Evolutionary conservation across 1,140 invertebrate species (phyloP), one percentile per base, ranked within the genome.

Genomic region (Plutomurus gul): DNA sequence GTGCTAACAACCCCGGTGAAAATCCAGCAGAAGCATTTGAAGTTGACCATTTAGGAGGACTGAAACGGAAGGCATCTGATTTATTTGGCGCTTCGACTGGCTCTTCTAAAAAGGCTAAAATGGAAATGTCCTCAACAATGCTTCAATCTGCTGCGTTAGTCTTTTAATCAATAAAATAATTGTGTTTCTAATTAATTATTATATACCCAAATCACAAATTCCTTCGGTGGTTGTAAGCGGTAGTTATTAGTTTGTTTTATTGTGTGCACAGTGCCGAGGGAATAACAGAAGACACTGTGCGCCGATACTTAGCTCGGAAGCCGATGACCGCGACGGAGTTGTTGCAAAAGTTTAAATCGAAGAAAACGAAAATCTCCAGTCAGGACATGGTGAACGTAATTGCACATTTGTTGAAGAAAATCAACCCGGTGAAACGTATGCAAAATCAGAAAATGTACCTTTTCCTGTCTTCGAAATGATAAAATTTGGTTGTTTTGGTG

Each of bases 251-350:
- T 3, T 5, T 18, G 18, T 49, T 20, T 4, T 27, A 30, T 56
- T 56, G 25, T 16, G 11, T 8, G 18, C n/a, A n/a, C 18, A 65
- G 56, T 85, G 92, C 94, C 84, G 95, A 94, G 83, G 95, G 95
- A 22, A 95, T 97, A 16, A 95, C 94, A 3, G 96, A 99, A 87
- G 96, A 98, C 83, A 93, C 95, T 1, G 95, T 99, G 4, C 88
- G 95, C 20, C 89, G 96, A 20, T 99, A 99, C 86, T 87, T 99
- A 16, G 93, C 94, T 84, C 90, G 97, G 0, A 98, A 98, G 85
- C 96, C 96, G 1, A 97, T 98, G 93, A 98, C 96, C 0, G 94
- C 96, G 0, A 97, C 95, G 0, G 96, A 98, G 85, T 87, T 99
- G n/a, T 86, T 98, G 6, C 94, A 96, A 56, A 98, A 98, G 87